Base-by-base conservation (phyloP, 2,888 invertebrate genomes). In the Thereva unica region DNA sequence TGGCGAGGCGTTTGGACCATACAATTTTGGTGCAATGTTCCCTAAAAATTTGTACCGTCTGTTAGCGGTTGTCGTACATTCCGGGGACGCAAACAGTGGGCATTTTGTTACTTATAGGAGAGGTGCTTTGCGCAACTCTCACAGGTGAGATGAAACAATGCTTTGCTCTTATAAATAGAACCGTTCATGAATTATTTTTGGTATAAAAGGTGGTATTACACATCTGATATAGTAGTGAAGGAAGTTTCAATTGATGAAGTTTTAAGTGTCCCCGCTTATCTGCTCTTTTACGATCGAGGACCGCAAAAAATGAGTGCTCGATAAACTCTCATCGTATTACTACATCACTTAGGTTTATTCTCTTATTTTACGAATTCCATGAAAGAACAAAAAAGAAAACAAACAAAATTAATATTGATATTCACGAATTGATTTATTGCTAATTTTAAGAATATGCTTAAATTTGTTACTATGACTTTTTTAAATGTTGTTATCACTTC, bases 101-200 rank as follows among this genome's bases (percentile, higher is more conserved):
- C 97, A 97, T 84, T 97, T 96, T 84, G 90, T 96, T 69, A 95
- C 96, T 53, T 97, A 95, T 80, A 84, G 97, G 68, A 85, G 94
- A 10, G 92, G 92, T 6, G 79, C 80, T 45, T 71, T 81, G 35
- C 71, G 81, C 12, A 81, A 79, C 71, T 78, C 79, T 6, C 81
- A 81, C 69, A 76, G 79, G 81, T 80, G 71, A 71, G 35, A 8
- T 12, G n/a, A n/a, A n/a, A n/a, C n/a, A 35, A 3, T n/a, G 1
- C 8, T 10, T 12, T n/a, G 5, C 3, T 45, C 9, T 45, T 34
- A 56, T 49, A 6, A 23, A 5, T 12, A n/a, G n/a, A 47, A n/a
- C 2, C 5, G 3, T 47, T 47, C 10, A 7, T 47, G 1, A 23
- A 23, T 1, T 50, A 8, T 50, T 44, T 55, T 45, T 1, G 38